Percentiles rank a stretch among this genome's conserved stretches.
Evolutionary conservation across 2,797 vertebrate species (phyloP).

Genomic region (Siniperca obscura): DNA sequence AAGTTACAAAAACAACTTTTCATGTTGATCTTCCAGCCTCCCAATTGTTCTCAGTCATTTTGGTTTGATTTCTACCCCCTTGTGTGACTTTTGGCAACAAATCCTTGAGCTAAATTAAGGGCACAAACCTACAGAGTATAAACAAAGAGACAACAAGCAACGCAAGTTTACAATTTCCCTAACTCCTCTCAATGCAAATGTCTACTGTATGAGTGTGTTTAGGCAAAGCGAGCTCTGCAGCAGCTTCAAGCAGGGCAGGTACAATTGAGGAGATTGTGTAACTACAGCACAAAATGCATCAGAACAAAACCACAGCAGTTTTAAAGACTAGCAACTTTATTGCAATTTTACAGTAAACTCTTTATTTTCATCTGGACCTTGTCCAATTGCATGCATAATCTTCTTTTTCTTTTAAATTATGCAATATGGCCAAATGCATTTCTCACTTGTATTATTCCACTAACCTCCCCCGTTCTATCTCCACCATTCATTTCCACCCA

Average conservation of each 20-base stretch:
- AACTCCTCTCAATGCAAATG: background rate
- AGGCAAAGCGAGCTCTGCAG: background rate
- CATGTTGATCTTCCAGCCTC: background rate
- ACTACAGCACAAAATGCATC: background rate
- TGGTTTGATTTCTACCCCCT: too few species aligned
- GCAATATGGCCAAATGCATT: background rate
- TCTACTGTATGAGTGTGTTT: background rate
- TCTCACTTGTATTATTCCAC: background rate
- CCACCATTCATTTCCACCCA: background rate
- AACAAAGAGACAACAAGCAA: background rate
- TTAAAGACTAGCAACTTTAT: background rate
- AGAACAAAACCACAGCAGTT: slow-evolving; percentile 2
- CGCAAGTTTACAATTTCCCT: background rate
- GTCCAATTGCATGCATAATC: too few species aligned
- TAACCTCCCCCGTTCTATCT: background rate
- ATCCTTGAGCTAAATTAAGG: background rate
- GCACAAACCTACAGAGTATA: background rate
- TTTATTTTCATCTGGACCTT: background rate
- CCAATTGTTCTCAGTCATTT: too few species aligned
- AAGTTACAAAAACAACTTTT: background rate
- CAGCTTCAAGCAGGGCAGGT: background rate
- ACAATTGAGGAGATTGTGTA: background rate
- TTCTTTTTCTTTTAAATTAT: too few species aligned
- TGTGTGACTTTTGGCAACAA: too few species aligned
- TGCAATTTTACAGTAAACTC: background rate